Conservation (phyloP, 2,888 invertebrate species). For the Diplolepis rosae region DNA sequence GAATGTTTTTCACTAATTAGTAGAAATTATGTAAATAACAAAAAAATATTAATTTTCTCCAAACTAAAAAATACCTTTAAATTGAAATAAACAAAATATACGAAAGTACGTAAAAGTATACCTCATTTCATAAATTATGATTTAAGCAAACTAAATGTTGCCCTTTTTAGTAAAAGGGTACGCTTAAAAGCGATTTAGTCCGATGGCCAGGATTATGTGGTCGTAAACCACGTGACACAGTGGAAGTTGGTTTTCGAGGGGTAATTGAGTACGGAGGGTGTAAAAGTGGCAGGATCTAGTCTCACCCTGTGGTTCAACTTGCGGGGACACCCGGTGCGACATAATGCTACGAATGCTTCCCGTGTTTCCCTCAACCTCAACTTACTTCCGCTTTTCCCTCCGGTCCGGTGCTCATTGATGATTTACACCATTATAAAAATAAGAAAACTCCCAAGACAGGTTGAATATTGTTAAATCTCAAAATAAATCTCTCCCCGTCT, state of each 20-base stretch:
- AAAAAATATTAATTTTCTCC: too few relatives aligned
- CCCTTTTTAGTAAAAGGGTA: neutral
- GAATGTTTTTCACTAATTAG: too few relatives aligned
- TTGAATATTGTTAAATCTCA: neutral
- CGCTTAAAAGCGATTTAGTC: neutral
- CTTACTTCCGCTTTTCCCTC: constrained; percentile 48
- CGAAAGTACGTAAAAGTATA: neutral
- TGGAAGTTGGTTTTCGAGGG: constrained; percentile 60
- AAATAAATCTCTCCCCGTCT: neutral
- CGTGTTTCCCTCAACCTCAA: constrained; percentile 41
- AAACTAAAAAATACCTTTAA: too few relatives aligned
- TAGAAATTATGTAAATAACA: too few relatives aligned
- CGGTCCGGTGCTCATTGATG: constrained; percentile 53
- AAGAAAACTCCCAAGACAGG: constrained; percentile 18
- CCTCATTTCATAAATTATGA: neutral
- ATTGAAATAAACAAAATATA: too few relatives aligned
- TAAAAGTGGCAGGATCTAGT: constrained; percentile 48
- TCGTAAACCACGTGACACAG: constrained; percentile 47
- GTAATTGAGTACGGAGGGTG: constrained; percentile 63
- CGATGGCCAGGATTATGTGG: constrained; percentile 45
- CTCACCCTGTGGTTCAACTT: constrained; percentile 21
- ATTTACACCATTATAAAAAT: constrained; percentile 49
- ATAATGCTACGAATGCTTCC: constrained; percentile 48
- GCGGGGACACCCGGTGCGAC: constrained; percentile 34
- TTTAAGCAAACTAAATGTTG: neutral